A percentile compares a stretch with the other conserved stretches of the same genome.
Evolutionary conservation across 2,113 vertebrate species (phyloP).

Genomic region (Salminus brasiliensis): DNA sequence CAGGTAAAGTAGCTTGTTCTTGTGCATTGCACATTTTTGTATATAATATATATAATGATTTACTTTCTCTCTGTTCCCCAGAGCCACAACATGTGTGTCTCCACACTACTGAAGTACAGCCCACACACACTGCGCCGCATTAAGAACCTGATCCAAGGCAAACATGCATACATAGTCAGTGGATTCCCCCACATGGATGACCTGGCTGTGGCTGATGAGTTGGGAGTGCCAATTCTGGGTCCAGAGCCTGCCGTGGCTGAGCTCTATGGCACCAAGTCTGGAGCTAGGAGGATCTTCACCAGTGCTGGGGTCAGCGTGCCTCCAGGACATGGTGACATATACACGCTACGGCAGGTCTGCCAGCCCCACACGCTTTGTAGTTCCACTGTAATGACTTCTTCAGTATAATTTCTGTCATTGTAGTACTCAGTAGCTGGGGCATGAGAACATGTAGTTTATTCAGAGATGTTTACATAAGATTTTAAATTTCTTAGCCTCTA

Average conservation of each 20-base stretch:
- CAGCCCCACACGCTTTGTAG: not conserved
- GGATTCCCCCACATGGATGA: conserved; percentile 82
- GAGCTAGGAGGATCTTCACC: conserved; percentile 79
- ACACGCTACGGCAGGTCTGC: conserved; percentile 79
- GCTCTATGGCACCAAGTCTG: conserved; percentile 85
- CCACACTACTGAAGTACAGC: conserved; percentile 87
- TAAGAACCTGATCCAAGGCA: conserved; percentile 76
- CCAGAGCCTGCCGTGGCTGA: conserved; percentile 80
- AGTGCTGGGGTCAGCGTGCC: conserved; percentile 76
- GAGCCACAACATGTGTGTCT: conserved; percentile 85
- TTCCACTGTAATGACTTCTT: not conserved
- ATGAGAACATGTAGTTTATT: not conserved
- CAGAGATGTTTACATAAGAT: not conserved
- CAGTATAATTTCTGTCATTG: not conserved
- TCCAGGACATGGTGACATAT: conserved; percentile 79
- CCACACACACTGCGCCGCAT: conserved; percentile 83
- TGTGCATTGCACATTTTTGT: no score
- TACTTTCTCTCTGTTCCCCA: conserved; percentile 55
- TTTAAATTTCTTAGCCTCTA: no score
- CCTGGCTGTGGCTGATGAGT: conserved; percentile 84
- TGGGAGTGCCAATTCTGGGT: conserved; percentile 84
- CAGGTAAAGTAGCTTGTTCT: no score
- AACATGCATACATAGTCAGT: conserved; percentile 81
- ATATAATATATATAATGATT: not conserved
- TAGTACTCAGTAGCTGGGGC: not conserved